Evolutionary conservation across 2,797 vertebrate species (phyloP), one percentile per base, ranked within the genome.

Genomic region (Salarias fasciatus): DNA sequence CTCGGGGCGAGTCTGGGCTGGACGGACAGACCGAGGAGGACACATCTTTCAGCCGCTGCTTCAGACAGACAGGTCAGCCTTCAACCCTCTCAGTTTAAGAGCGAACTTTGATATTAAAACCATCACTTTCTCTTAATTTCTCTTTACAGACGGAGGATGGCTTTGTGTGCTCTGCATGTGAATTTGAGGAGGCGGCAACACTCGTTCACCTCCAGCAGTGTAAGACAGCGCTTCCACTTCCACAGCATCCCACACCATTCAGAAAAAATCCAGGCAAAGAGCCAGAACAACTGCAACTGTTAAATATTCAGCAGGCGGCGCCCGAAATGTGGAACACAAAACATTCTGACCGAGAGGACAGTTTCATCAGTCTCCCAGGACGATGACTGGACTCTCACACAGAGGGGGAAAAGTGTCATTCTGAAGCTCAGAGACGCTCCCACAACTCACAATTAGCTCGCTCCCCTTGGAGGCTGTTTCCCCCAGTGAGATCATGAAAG

Each of bases 261-360:
- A 57, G 33, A 12, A 35, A n/a, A 15, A 73, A 72, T n/a, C 43
- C 45, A 44, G 41, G 18, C 42, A n/a, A 13, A 13, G 10, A 58
- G 13, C 43, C 45, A 58, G 67, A 83, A 70, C 55, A 33, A 33
- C 43, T 4, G 30, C 37, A 55, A 30, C 14, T 12, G 38, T 36
- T 36, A 62, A 73, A 69, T 42, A 48, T 60, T 35, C 56, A 42
- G 53, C 52, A 41, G 1, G 2, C 37, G 56, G 38, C 36, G 28
- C 46, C 40, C 9, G 61, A 56, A 56, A 66, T 62, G 48, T 46
- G 28, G 48, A 68, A 38, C 28, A n/a, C 28, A 14, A 28, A 38
- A 29, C 11, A 11, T 55, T 70, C 40, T 55, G 42, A 70, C 40
- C 68, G 55, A 66, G 72, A 77, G 59, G 70, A 41, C 68, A 63